phyloP scores from a whole-genome alignment of 2,113 vertebrate genomes.

The Desmodus rotundus region DNA sequence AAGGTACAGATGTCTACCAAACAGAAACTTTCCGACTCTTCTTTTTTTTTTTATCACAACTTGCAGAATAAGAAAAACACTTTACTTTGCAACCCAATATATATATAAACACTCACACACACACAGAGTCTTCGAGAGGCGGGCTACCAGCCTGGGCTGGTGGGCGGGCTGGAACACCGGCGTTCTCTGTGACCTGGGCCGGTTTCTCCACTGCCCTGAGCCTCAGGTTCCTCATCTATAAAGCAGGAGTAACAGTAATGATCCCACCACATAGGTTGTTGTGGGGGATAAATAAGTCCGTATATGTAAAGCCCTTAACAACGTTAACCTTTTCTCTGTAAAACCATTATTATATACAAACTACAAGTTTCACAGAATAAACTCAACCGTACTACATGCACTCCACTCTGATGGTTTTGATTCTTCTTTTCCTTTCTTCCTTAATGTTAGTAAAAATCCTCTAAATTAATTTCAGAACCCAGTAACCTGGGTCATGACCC shows the following conservation, averaged over 20 bases:
- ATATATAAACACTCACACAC: background rate
- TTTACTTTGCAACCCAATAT: background rate
- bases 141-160: background rate
- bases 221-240: background rate
- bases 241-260: background rate
- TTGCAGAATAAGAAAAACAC: background rate
- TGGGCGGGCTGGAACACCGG: background rate
- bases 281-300: background rate
- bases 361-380: background rate
- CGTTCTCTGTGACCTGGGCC: background rate
- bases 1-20: background rate
- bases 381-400: background rate
- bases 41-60: background rate
- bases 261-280: background rate
- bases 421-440: background rate
- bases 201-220: background rate
- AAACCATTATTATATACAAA: background rate
- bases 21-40: background rate
- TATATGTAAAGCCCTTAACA: background rate
- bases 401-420: background rate
- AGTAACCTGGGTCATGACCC: background rate
- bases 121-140: background rate
- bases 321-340: background rate
- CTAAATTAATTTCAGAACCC: background rate
- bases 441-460: background rate